Percentiles rank a stretch among this genome's conserved stretches.
Conservation (phyloP, 2,113 vertebrate species). For the Phrynocephalus versicolor region DNA sequence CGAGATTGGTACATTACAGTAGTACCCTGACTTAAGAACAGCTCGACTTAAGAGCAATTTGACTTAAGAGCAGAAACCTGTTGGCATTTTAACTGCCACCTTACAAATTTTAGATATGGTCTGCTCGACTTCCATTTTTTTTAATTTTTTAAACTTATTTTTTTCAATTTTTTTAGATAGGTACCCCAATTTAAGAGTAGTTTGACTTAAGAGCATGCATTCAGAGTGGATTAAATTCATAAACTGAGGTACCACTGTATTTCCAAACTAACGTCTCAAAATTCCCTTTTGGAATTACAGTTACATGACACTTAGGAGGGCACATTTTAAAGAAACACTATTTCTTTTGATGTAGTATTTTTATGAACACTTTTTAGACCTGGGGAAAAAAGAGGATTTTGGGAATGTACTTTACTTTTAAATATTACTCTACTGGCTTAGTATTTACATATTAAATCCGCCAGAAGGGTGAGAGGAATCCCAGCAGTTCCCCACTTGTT, state of each 20-base stretch:
- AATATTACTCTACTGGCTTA: slow-evolving; percentile 35
- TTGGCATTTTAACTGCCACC: too few species aligned
- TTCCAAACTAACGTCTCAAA: neutral
- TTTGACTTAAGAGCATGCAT: too few species aligned
- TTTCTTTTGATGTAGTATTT: neutral
- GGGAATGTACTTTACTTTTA: slow-evolving; percentile 32
- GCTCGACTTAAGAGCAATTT: too few species aligned
- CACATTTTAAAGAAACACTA: slow-evolving; percentile 33
- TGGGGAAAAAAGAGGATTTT: slow-evolving; percentile 37
- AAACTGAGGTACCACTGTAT: too few species aligned
- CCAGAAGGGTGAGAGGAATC: slow-evolving; percentile 31
- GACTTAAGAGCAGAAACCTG: too few species aligned
- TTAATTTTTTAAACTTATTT: too few species aligned
- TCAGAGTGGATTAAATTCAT: too few species aligned
- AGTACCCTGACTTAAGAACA: too few species aligned
- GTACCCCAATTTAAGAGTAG: too few species aligned
- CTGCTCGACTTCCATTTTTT: too few species aligned
- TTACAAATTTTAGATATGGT: too few species aligned
- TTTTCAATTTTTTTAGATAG: too few species aligned
- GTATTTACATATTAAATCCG: slow-evolving; percentile 46
- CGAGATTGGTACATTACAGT: neutral
- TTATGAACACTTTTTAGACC: neutral
- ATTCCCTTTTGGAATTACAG: neutral
- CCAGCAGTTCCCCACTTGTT: slow-evolving; percentile 66
- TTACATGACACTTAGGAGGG: neutral